These are phyloP conservation scores for Scaptodrosophila latifasciaeformis DNA, from an alignment of 2,888 invertebrate genomes.

Conservation along the genomic window DNA sequence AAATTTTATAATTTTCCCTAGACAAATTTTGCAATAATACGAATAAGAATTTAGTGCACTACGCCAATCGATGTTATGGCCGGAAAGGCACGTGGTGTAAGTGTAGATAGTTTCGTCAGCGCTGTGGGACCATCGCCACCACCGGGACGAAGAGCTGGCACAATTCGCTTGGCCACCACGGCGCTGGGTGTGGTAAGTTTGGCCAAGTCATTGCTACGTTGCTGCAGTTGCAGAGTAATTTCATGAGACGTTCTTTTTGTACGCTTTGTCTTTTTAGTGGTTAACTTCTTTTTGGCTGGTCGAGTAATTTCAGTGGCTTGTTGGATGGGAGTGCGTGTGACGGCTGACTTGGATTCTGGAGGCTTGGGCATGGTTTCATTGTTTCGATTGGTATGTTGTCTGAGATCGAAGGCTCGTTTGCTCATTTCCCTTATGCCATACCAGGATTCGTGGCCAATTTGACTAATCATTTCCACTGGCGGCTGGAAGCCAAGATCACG, in stretches of 20 bases:
- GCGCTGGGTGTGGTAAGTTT: too few species aligned
- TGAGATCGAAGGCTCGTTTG: conserved; percentile 59
- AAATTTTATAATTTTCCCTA: too few species aligned
- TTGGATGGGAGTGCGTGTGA: not conserved
- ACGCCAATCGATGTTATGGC: too few species aligned
- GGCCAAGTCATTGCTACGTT: too few species aligned
- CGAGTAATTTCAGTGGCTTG: not conserved
- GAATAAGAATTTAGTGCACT: too few species aligned
- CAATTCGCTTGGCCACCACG: too few species aligned
- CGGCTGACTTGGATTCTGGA: not conserved
- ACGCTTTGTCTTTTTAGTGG: conserved; percentile 31
- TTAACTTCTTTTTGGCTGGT: conserved; percentile 4
- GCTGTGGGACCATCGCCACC: not conserved
- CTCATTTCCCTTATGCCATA: conserved; percentile 75
- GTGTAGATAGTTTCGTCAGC: conserved; percentile 5
- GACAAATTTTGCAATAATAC: too few species aligned
- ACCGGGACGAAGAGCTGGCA: too few species aligned
- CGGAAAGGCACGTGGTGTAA: conserved; percentile 7
- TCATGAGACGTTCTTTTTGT: conserved; percentile 36
- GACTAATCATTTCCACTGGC: conserved; percentile 65
- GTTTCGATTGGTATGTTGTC: conserved; percentile 39
- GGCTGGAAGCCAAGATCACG: conserved; percentile 72
- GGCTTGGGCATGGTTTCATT: not conserved
- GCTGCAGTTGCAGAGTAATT: conserved; percentile 35
- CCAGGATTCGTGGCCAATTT: conserved; percentile 73